phyloP scores from a whole-genome alignment of 2,888 invertebrate species.

The Blera fallax region DNA sequence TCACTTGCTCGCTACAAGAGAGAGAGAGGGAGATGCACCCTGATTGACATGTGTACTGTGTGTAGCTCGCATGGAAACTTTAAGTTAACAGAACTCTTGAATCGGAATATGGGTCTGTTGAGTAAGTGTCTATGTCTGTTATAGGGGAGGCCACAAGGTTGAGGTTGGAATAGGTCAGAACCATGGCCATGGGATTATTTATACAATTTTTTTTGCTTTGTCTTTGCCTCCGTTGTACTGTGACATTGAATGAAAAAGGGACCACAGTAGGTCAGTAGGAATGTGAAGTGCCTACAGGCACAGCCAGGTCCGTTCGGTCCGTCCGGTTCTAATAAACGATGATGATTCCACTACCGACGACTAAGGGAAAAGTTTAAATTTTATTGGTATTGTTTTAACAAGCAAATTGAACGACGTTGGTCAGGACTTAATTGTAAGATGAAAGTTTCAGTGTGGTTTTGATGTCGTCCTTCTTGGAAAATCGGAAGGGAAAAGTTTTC shows the following conservation, averaged over 20 bases:
- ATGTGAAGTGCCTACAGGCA: slow-evolving; percentile 16
- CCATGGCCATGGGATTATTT: slow-evolving; percentile 34
- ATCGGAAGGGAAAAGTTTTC: slow-evolving; percentile 50
- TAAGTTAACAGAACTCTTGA: slow-evolving; percentile 6
- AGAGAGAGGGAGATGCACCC: slow-evolving; percentile 16
- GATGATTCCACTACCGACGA: slow-evolving; percentile 22
- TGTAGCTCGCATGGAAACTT: slow-evolving; percentile 17
- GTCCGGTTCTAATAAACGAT: slow-evolving; percentile 32
- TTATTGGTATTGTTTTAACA: slow-evolving; percentile 70
- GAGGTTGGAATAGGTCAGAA: slow-evolving; percentile 51
- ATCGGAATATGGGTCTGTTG: not conserved
- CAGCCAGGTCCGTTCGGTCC: not conserved
- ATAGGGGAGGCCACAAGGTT: slow-evolving; percentile 35
- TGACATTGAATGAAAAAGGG: slow-evolving; percentile 33
- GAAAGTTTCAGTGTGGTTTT: slow-evolving; percentile 55
- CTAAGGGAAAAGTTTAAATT: slow-evolving; percentile 54
- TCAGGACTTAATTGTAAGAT: slow-evolving; percentile 62
- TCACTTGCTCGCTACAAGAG: slow-evolving; percentile 4
- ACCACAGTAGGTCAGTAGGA: slow-evolving; percentile 24
- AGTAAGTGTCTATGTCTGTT: not conserved
- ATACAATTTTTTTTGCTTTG: not conserved
- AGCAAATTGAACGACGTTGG: slow-evolving; percentile 57
- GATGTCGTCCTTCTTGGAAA: slow-evolving; percentile 36
- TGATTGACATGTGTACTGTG: slow-evolving; percentile 25
- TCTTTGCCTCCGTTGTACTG: not conserved